A percentile compares a stretch with the other conserved stretches of the same genome.
Conservation (phyloP, 2,113 vertebrate genomes). For the Gila orcuttii region DNA sequence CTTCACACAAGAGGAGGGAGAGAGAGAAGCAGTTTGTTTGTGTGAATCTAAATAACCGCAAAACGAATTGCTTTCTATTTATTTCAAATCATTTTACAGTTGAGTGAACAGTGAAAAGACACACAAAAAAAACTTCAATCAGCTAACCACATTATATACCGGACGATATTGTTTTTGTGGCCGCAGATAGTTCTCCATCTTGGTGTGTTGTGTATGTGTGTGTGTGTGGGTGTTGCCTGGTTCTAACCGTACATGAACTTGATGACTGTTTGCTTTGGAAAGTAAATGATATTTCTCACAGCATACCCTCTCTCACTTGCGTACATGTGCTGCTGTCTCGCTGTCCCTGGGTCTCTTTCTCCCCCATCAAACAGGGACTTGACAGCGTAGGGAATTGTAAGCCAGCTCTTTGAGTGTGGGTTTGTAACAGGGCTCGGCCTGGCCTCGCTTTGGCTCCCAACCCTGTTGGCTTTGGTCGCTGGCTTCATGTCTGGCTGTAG, state of each 20-base stretch:
- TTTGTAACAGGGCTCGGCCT: slow-evolving; percentile 24
- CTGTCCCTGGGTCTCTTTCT: slow-evolving; percentile 17
- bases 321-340: slow-evolving; percentile 37
- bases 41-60: background rate
- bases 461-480: slow-evolving; percentile 22
- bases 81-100: slow-evolving; percentile 29
- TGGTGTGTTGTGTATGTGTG: slow-evolving; percentile 25
- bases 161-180: slow-evolving; percentile 5
- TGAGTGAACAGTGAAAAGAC: slow-evolving; percentile 17
- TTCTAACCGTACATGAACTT: slow-evolving; percentile 28
- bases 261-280: slow-evolving; percentile 36
- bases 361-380: slow-evolving; percentile 32
- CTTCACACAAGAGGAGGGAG: slow-evolving; percentile 13
- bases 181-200: slow-evolving; percentile 8
- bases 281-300: slow-evolving; percentile 38
- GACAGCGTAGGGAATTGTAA: slow-evolving; percentile 23
- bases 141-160: slow-evolving; percentile 10
- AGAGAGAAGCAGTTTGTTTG: background rate
- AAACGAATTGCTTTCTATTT: slow-evolving; percentile 3
- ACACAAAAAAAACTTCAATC: slow-evolving; percentile 8
- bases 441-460: slow-evolving; percentile 24
- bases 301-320: slow-evolving; percentile 39
- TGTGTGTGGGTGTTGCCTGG: slow-evolving; percentile 27
- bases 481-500: slow-evolving; percentile 17
- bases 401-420: slow-evolving; percentile 37